These are phyloP conservation scores for Odiellus spinosus DNA, from an alignment of 2,888 invertebrate genomes.

Conservation along the genomic window DNA sequence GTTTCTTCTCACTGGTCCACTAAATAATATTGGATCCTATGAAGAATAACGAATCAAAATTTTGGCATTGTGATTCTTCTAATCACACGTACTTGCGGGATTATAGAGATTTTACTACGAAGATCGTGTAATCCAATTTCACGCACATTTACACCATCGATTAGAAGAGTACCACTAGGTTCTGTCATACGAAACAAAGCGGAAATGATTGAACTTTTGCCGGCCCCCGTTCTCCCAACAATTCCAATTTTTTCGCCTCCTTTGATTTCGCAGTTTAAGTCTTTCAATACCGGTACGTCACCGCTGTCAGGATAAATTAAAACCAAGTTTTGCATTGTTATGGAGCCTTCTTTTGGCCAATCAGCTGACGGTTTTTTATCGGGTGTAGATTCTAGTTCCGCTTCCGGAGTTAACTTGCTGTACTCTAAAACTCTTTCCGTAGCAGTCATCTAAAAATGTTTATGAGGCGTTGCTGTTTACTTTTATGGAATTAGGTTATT, in stretches of 20 bases:
- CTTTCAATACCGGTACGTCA: too few species aligned
- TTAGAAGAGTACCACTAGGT: conserved; percentile 28
- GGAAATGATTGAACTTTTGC: too few species aligned
- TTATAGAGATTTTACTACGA: conserved; percentile 67
- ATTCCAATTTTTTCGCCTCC: conserved; percentile 36
- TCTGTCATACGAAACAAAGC: conserved; percentile 36
- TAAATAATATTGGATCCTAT: conserved; percentile 64
- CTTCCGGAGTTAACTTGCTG: conserved; percentile 53
- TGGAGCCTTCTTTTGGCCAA: conserved; percentile 31
- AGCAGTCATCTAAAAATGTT: conserved; percentile 21
- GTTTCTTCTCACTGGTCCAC: conserved; percentile 73
- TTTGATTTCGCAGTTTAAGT: conserved; percentile 30
- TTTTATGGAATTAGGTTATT: too few species aligned
- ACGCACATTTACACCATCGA: conserved; percentile 33
- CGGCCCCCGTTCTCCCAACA: too few species aligned
- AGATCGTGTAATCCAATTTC: conserved; percentile 45
- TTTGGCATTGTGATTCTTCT: too few species aligned
- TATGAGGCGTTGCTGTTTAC: too few species aligned
- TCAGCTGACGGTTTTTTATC: conserved; percentile 26
- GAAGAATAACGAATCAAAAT: conserved; percentile 1
- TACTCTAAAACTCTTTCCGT: conserved; percentile 75
- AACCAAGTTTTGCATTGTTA: conserved; percentile 29
- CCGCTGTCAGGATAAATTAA: conserved; percentile 55
- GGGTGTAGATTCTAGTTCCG: conserved; percentile 39
- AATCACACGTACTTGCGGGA: conserved; percentile 47